Evolutionary conservation across 1,140 invertebrate species (phyloP).

Genomic region (Solenopsis invicta): DNA sequence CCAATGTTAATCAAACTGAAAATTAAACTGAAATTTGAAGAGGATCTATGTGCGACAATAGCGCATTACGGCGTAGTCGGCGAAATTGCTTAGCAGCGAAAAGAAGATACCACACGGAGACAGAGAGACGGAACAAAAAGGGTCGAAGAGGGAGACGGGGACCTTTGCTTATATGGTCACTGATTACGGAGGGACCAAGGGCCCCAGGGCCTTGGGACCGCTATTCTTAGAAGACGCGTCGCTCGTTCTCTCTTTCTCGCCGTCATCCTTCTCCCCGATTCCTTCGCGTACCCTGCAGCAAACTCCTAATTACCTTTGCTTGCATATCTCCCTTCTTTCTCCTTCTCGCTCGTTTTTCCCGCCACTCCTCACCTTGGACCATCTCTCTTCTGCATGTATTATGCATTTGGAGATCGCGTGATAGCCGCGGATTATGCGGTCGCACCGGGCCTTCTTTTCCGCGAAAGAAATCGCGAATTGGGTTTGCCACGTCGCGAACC

Average conservation of each 20-base stretch:
- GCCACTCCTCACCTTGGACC: slow-evolving; percentile 20
- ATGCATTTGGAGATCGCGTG: slow-evolving; percentile 82
- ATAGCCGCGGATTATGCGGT: slow-evolving; percentile 79
- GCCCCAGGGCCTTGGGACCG: slow-evolving; percentile 78
- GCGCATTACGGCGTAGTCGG: slow-evolving; percentile 52
- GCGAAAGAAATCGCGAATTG: slow-evolving; percentile 75
- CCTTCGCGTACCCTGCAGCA: slow-evolving; percentile 70
- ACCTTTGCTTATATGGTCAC: slow-evolving; percentile 76
- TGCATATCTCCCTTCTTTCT: slow-evolving; percentile 73
- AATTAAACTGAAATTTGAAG: slow-evolving; percentile 43
- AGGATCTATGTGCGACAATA: slow-evolving; percentile 24
- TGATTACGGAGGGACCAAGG: slow-evolving; percentile 77
- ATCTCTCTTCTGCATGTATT: slow-evolving; percentile 74
- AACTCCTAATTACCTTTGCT: slow-evolving; percentile 80
- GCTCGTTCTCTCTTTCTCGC: slow-evolving; percentile 45
- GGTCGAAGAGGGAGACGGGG: slow-evolving; percentile 49
- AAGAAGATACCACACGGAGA: slow-evolving; percentile 59
- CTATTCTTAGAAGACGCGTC: slow-evolving; percentile 79
- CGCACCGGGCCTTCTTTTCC: slow-evolving; percentile 68
- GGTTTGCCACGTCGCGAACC: slow-evolving; percentile 46
- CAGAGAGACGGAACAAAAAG: slow-evolving; percentile 57
- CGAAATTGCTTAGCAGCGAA: slow-evolving; percentile 67
- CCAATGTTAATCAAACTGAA: slow-evolving; percentile 16
- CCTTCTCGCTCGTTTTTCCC: slow-evolving; percentile 55
- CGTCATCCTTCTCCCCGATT: slow-evolving; percentile 43